Conservation (phyloP, 2,113 vertebrate species). For the Myotis yumanensis region DNA sequence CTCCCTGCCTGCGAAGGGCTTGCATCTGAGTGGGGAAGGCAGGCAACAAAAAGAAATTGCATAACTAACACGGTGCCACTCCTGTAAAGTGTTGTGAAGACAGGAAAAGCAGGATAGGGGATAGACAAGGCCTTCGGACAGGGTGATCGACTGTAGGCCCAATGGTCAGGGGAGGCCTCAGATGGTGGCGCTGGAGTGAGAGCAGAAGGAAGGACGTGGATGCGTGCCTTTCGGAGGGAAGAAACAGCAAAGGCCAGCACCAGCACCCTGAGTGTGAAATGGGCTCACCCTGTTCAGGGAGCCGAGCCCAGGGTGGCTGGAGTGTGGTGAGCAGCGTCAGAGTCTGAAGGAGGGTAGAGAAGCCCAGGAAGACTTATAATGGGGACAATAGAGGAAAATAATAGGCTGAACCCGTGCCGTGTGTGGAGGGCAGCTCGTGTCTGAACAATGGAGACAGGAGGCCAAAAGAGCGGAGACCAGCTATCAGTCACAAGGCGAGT, state of each 20-base stretch:
- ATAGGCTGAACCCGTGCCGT: neutral
- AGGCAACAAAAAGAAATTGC: neutral
- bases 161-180: neutral
- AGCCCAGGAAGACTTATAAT: neutral
- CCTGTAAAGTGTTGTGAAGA: neutral
- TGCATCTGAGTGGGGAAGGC: neutral
- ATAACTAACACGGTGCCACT: neutral
- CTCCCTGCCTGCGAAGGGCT: neutral
- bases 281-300: neutral
- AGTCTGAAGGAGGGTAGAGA: neutral
- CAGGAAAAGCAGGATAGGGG: neutral
- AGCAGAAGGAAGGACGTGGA: neutral
- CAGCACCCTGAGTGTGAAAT: neutral
- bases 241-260: neutral
- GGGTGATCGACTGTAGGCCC: rapidly evolving
- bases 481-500: neutral
- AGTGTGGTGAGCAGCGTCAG: neutral
- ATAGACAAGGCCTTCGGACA: neutral
- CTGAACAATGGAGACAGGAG: neutral
- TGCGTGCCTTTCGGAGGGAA: neutral
- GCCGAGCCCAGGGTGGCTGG: neutral
- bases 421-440: too few relatives aligned
- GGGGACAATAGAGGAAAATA: neutral
- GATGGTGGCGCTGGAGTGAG: neutral
- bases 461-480: neutral